Conservation (phyloP, 2,113 vertebrate species). For the Malurus cyaneus region DNA sequence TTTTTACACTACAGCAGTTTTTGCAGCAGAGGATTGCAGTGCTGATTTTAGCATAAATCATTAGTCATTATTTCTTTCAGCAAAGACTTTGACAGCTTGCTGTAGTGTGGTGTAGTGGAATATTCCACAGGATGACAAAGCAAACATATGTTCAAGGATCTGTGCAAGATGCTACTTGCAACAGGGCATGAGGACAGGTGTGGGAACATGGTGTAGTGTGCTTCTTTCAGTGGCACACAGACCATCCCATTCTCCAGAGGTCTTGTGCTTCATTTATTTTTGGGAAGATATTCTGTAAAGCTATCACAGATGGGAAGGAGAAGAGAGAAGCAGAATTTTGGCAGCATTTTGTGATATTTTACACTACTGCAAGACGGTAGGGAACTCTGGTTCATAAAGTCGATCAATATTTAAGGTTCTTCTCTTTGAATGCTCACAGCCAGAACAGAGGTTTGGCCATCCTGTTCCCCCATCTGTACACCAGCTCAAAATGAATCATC, state of each 20-base stretch:
- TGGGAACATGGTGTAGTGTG: not conserved
- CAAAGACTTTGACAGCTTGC: slow-evolving; percentile 24
- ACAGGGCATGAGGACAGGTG: not conserved
- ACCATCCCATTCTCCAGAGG: not conserved
- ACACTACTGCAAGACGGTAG: not conserved
- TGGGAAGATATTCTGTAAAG: not conserved
- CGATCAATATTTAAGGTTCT: not conserved
- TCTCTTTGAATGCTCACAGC: slow-evolving; percentile 6
- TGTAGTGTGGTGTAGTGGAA: not conserved
- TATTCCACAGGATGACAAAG: slow-evolving; percentile 28
- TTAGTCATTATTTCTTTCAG: slow-evolving; percentile 6
- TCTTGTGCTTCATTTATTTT: not conserved
- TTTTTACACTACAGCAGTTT: not conserved
- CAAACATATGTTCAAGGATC: not conserved
- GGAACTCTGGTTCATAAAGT: not conserved
- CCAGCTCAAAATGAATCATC: not conserved
- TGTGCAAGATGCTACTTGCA: not conserved
- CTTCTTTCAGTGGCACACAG: not conserved
- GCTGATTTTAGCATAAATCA: slow-evolving; percentile 36
- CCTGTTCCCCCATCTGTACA: slow-evolving; percentile 1
- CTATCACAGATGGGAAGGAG: not conserved
- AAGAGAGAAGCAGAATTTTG: not conserved
- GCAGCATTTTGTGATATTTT: not conserved
- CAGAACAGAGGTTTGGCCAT: not conserved
- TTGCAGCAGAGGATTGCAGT: not conserved